Conservation (phyloP, 1,140 invertebrate species). For the Hyles vespertilio region DNA sequence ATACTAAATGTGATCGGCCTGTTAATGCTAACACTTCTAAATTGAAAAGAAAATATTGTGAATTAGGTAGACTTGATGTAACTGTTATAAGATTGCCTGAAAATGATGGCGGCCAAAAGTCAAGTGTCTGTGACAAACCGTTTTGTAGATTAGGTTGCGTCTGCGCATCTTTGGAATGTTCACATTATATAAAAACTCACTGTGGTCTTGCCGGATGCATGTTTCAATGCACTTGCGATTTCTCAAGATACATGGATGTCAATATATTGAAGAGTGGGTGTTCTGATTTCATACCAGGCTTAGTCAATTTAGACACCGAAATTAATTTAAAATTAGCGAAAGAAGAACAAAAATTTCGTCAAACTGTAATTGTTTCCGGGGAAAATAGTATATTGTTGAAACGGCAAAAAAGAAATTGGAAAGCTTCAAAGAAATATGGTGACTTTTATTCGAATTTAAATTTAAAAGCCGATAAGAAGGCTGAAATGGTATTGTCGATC, state of each 20-base stretch:
- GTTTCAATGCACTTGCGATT: constrained; percentile 62
- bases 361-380: constrained; percentile 55
- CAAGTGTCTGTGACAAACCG: constrained; percentile 36
- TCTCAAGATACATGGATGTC: constrained; percentile 37
- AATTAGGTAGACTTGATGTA: constrained; percentile 58
- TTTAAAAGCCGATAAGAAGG: constrained; percentile 27
- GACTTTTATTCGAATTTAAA: constrained; percentile 52
- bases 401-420: constrained; percentile 47
- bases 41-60: constrained; percentile 46
- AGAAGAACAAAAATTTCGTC: constrained; percentile 68
- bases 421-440: constrained; percentile 54
- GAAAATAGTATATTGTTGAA: constrained; percentile 61
- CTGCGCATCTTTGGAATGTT: constrained; percentile 49
- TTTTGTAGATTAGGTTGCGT: constrained; percentile 58
- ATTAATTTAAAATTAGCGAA: constrained; percentile 47
- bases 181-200: constrained; percentile 47
- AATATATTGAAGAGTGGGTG: constrained; percentile 30
- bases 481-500: constrained; percentile 24
- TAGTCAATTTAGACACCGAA: constrained; percentile 45
- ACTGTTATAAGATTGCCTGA: constrained; percentile 54
- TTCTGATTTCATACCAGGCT: constrained; percentile 38
- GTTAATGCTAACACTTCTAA: background rate
- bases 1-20: constrained; percentile 7
- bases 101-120: constrained; percentile 13
- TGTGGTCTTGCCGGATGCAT: constrained; percentile 57